Base-by-base conservation (phyloP, 2,113 vertebrate genomes). In the Cololabis saira region DNA sequence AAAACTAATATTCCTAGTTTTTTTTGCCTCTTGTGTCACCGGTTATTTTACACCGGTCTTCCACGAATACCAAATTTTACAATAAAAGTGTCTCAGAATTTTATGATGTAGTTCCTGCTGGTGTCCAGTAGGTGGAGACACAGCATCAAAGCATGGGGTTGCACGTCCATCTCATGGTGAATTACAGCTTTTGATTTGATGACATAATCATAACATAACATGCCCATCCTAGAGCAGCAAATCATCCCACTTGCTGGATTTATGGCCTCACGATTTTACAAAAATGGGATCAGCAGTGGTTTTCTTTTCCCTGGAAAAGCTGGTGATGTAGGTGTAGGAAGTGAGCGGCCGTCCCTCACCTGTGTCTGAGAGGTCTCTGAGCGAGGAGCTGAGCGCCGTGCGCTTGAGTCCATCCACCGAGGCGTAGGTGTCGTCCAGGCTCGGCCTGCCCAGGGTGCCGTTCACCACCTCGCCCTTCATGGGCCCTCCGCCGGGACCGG, bases 301-400 rank as follows among this genome's bases (percentile, higher is more conserved):
- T 37, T 11, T 37, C 6, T 37, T 7, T 5, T 3, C 24, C 2
- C 5, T 27, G 24, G 24, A 27, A 27, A 27, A 27, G 24, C 24
- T 2, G 24, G 24, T 11, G 33, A 37, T 37, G 33, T 37, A 7
- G 5, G 10, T 11, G 33, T 37, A 11, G 33, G 33, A 37, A 37
- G 10, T 37, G 33, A 37, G 33, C 33, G 10, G 33, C 6, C 7
- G 44, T n/a, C 12, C n/a, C 76, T 91, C 91, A 96, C 96, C 95
- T 90, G 94, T 93, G 13, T 97, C 96, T 2, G 96, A 97, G 69
- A 97, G 96, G 83, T 97, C 96, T 67, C 96, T 89, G 51, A 97
- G 87, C 0, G 96, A 97, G 24, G 96, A 96, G 91, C 96, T 97
- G 63, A 97, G 95, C 0, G 96, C 95, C 0, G 95, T 94, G 61